Evolutionary conservation across 2,797 vertebrate genomes (phyloP), one percentile per base, ranked within the genome.

Genomic region (Pagetopsis macropterus): DNA sequence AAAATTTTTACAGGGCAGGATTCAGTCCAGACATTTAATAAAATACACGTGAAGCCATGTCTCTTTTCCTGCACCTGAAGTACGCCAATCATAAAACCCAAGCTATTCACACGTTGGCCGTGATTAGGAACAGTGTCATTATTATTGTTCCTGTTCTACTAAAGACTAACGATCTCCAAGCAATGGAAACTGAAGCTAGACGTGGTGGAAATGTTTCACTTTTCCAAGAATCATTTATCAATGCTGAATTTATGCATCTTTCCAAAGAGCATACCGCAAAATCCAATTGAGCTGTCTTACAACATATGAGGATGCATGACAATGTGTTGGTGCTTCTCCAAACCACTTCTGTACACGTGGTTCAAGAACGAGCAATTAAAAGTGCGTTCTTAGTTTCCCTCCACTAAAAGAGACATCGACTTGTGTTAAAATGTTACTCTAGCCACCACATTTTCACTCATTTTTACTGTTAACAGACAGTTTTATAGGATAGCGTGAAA

Each of bases 1-100:
- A n/a, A n/a, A n/a, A n/a, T n/a, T n/a, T n/a, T 92, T 84, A 90
- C 72, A 45, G 82, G 79, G 74, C 89, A 85, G 83, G 77, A 81
- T 77, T 88, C 65, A 69, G 85, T 83, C 86, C 87, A 88, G 90
- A 83, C 86, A 50, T 84, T 87, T 89, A 79, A 77, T 88, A 80
- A 87, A 86, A 87, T 37, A 78, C 76, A 81, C 27, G 37, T 69
- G 70, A 80, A 70, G 75, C 40, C 16, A 75, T 75, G 59, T 85
- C 61, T 79, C 58, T 69, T 72, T 80, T 67, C 73, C 67, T 84
- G 85, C 69, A 83, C 82, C 73, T 87, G 84, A 86, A 87, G 79
- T 85, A 76, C 31, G 31, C 48, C 50, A 63, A 80, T 85, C 76
- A 83, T 82, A 77, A 84, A 88, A 84, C 43, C 56, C 58, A 66